Percentiles rank a stretch among this genome's conserved stretches.
Evolutionary conservation across 2,888 invertebrate species (phyloP).

Genomic region (Aricia artaxerxes): DNA sequence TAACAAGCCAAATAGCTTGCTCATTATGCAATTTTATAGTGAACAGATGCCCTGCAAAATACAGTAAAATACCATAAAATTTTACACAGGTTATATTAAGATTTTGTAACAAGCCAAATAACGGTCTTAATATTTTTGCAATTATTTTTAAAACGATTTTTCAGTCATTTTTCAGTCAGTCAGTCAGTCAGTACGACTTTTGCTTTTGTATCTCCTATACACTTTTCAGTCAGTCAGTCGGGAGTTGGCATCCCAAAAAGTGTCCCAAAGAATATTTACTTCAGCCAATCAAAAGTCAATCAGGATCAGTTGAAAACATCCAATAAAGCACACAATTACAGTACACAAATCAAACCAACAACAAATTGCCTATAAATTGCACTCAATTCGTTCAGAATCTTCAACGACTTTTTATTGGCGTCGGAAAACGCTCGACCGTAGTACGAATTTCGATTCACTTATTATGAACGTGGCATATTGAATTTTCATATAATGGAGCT

Average conservation of each 20-base stretch:
- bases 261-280: background rate
- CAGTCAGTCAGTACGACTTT: no score
- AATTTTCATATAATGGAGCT: background rate
- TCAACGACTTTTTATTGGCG: slow-evolving; percentile 29
- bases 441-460: background rate
- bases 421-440: background rate
- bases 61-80: no score
- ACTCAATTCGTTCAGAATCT: slow-evolving; percentile 30
- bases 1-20: no score
- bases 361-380: slow-evolving; percentile 31
- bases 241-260: background rate
- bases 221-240: no score
- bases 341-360: slow-evolving; percentile 31
- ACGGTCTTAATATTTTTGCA: no score
- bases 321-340: slow-evolving; percentile 25
- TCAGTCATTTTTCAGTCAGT: no score
- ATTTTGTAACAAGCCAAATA: no score
- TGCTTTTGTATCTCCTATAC: no score
- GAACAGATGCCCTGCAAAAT: no score
- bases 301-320: background rate
- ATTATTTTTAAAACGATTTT: no score
- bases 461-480: slow-evolving; percentile 13
- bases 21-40: no score
- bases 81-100: no score
- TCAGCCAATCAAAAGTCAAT: slow-evolving; percentile 24